Conservation (phyloP, 2,888 invertebrate species). For the Torymus texanus region DNA sequence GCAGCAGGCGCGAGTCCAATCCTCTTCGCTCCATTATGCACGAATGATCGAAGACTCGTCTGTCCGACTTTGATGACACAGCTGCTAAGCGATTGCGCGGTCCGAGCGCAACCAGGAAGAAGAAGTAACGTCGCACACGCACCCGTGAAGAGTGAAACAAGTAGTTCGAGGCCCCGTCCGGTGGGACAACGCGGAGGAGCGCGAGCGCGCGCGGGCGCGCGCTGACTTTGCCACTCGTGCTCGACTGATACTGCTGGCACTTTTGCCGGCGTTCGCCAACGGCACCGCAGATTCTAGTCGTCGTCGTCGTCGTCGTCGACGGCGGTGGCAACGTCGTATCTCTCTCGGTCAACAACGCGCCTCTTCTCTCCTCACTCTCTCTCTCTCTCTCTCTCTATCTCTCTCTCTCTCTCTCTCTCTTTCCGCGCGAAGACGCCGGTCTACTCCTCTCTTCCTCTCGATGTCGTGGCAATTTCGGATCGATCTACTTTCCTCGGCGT, state of each 20-base stretch:
- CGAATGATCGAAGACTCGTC: background rate
- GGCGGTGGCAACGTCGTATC: background rate
- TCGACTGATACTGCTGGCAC: background rate
- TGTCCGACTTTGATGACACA: no score
- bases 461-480: constrained; percentile 55
- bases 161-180: constrained; percentile 10
- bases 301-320: background rate
- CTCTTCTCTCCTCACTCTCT: background rate
- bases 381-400: constrained; percentile 19
- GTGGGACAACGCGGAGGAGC: background rate
- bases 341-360: background rate
- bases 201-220: background rate
- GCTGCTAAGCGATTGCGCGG: no score
- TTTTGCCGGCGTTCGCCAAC: background rate
- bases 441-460: constrained; percentile 14
- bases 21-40: constrained; percentile 26
- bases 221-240: no score
- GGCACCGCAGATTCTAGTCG: background rate
- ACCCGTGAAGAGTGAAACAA: background rate
- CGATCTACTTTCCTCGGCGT: constrained; percentile 47
- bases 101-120: no score
- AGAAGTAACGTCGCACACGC: constrained; percentile 7
- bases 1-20: constrained; percentile 26
- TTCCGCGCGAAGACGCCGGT: constrained; percentile 5
- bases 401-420: constrained; percentile 23